Evolutionary conservation across 2,797 vertebrate genomes (phyloP), one percentile per base, ranked within the genome.

Genomic region (Rhynchonycteris naso): DNA sequence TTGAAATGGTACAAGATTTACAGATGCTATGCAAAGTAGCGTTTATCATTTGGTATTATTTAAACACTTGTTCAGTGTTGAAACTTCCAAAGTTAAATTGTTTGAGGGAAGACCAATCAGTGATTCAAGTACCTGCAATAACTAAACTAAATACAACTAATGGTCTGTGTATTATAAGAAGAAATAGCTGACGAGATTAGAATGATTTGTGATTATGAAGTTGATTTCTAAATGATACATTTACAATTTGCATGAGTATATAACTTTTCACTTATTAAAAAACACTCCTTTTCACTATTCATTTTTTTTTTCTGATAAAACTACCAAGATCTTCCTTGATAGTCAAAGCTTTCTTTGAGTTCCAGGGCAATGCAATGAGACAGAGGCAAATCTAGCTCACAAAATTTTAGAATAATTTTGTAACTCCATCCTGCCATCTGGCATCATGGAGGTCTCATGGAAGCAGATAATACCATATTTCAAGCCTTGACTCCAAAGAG

Each of bases 231-330:
- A 95, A 84, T 80, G 0, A 14, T 59, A 1, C 9, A 61, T 88
- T 96, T 80, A 58, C 5, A 38, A 18, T 35, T 95, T 68, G 5
- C 15, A 66, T 74, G 28, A 24, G 3, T 88, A 16, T 33, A 59
- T 43, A 80, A 68, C 9, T 92, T 89, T 71, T 94, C 24, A n/a
- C n/a, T 84, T 69, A 76, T 63, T 93, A 84, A 88, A 84, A 88
- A 79, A 81, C 47, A 75, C 68, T 76, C 28, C 78, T 89, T 96
- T 84, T 75, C 24, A 76, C 22, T 84, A 11, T 81, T 52, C 72
- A 18, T 72, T 90, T 88, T 90, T n/a, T 84, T 88, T 87, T 52
- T 38, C 80, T 90, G 26, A 47, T 90, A 79, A 78, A 92, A 92
- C n/a, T 81, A 69, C 30, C 4, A 58, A 84, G 43, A 63, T 85